Evolutionary conservation across 2,888 invertebrate species (phyloP), one percentile per base, ranked within the genome.

Genomic region (Microctonus aethiopoides): DNA sequence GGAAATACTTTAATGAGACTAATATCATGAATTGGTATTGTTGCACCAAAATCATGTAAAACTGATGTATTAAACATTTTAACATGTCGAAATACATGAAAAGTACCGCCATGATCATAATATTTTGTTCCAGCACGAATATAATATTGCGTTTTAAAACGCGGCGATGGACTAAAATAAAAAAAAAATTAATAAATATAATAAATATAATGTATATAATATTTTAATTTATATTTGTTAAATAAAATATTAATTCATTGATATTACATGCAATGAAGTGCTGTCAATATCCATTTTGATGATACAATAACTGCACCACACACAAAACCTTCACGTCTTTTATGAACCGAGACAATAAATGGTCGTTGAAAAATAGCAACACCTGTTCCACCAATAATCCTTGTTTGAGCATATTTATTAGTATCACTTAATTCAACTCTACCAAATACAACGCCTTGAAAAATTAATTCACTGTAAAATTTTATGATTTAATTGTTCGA

Each of bases 211-310:
- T 29, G 29, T 29, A 5, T 29, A 29, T 41, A 7, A 51, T n/a
- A n/a, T n/a, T n/a, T n/a, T n/a, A n/a, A n/a, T n/a, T n/a, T n/a
- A n/a, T n/a, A 16, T 16, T 20, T 20, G 41, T 13, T 26, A 59
- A 29, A 10, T 29, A 9, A 16, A 56, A 62, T 24, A n/a, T n/a
- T n/a, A n/a, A n/a, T 10, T 16, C 7, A 41, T 32, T 20, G 0
- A 16, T 56, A 73, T 76, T 74, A 80, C 81, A 81, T 13, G 65
- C 81, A 81, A 70, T 81, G 81, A 13, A 76, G 74, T 11, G 81
- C 81, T 0, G 80, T 75, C 13, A 81, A 71, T 6, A 68, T 77
- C 77, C 78, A 80, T 26, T 46, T 69, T 13, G 24, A 34, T 4
- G 78, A 78, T 20, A 81, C 41, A 29, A 81, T 77, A 36, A 67